Conservation (phyloP, 2,113 vertebrate species). For the Entelurus aequoreus region DNA sequence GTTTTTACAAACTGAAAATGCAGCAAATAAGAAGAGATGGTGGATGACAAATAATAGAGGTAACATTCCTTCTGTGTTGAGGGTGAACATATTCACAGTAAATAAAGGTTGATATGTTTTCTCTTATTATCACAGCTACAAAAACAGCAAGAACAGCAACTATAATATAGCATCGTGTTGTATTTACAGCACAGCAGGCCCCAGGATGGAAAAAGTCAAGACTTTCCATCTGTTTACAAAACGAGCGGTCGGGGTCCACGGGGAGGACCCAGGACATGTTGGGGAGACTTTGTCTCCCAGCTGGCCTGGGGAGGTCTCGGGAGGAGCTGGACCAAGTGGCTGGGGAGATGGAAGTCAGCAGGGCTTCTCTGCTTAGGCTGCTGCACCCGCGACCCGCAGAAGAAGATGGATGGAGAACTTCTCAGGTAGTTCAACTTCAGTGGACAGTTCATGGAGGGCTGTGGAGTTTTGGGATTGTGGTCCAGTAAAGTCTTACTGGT, state of each 20-base stretch:
- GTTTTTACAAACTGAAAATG: too few species aligned
- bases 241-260: too few species aligned
- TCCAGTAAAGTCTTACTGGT: slow-evolving; percentile 26
- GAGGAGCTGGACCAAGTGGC: too few species aligned
- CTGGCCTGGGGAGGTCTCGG: too few species aligned
- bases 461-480: slow-evolving; percentile 41
- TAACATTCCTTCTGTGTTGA: slow-evolving; percentile 6
- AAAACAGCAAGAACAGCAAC: slow-evolving; percentile 14
- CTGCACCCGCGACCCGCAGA: too few species aligned
- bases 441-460: slow-evolving; percentile 10
- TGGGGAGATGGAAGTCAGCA: too few species aligned
- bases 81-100: slow-evolving; percentile 22
- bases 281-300: too few species aligned
- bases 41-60: not conserved
- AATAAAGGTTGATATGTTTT: slow-evolving; percentile 8
- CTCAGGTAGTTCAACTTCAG: slow-evolving; percentile 5
- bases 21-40: not conserved
- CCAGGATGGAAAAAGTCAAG: not conserved
- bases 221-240: not conserved
- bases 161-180: not conserved
- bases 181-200: slow-evolving; percentile 28
- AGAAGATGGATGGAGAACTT: not conserved
- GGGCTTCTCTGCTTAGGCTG: too few species aligned
- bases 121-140: slow-evolving; percentile 15
- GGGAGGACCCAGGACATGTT: too few species aligned